phyloP scores from a whole-genome alignment of 1,140 invertebrate species.

The Drosophila navojoa region DNA sequence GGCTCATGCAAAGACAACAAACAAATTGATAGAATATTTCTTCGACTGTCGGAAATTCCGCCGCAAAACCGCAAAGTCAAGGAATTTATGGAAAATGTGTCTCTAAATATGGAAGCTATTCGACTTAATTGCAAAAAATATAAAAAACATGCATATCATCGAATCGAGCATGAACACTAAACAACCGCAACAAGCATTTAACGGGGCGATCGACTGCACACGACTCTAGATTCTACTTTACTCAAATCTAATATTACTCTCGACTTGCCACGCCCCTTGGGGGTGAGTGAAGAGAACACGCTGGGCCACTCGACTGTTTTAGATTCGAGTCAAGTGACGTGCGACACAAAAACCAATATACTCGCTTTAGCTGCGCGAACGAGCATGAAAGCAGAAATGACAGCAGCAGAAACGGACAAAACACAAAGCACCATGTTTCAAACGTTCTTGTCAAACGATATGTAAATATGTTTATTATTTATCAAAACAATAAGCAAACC shows the following conservation, averaged over 20 bases:
- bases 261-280: too few species aligned
- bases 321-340: too few species aligned
- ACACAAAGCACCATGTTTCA: slow-evolving; percentile 63
- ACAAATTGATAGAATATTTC: slow-evolving; percentile 32
- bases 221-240: too few species aligned
- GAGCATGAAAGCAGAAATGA: slow-evolving; percentile 2
- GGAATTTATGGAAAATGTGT: slow-evolving; percentile 45
- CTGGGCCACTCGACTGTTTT: too few species aligned
- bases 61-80: slow-evolving; percentile 43
- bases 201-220: background rate
- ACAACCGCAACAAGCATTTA: background rate
- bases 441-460: slow-evolving; percentile 71
- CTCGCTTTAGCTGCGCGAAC: too few species aligned
- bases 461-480: slow-evolving; percentile 81
- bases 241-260: too few species aligned
- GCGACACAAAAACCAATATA: too few species aligned
- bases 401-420: slow-evolving; percentile 22
- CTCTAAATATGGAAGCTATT: slow-evolving; percentile 54
- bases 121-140: slow-evolving; percentile 43
- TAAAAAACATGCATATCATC: background rate
- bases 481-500: slow-evolving; percentile 48
- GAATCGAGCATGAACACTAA: background rate
- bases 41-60: slow-evolving; percentile 17
- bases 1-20: slow-evolving; percentile 54
- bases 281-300: too few species aligned